Base-by-base conservation (phyloP, 2,797 vertebrate genomes). In the Epinephelus coioides region DNA sequence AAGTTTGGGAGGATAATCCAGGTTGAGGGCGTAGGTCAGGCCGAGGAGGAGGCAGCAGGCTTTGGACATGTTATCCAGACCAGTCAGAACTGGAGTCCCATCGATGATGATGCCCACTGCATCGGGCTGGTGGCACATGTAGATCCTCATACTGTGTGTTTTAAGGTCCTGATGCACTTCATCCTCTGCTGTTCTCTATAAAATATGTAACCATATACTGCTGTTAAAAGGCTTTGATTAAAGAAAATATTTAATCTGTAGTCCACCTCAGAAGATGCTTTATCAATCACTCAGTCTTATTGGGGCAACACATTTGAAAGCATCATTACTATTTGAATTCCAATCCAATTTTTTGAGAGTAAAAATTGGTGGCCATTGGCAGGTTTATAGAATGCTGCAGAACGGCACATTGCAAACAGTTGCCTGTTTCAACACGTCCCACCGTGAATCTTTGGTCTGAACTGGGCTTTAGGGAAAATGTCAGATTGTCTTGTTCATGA, bases 81-180 rank as follows among this genome's bases (percentile, higher is more conserved):
- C 21, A 0, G 68, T 73, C 50, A 84, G 69, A 25, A 86, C 81
- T 6, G 74, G 78, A 9, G 21, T 81, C 2, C 78, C 81, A 15
- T 86, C 76, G 5, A 69, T 68, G 67, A 86, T 54, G 61, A 86
- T 77, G 14, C 81, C 81, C 43, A 78, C 76, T 8, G 69, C 76
- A 21, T 84, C 73, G 4, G 84, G 84, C 66, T 71, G 40, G 27
- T 44, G 51, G 6, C 79, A 80, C 10, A 88, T 40, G 44, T 77
- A 84, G 27, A 87, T 76, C 38, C 23, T 69, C 44, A 61, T 43
- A 18, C 30, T 72, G 19, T 76, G 44, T 0, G 11, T 6, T 51
- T 57, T 46, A 8, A 76, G 76, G 9, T 76, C 71, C 50, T 71
- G 9, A 0, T 67, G 75, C 12, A 74, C 62, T 15, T 38, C 17